Conservation (phyloP, 35 echinoderm and acorn worm genomes). For the Stichopus chloronotus region DNA sequence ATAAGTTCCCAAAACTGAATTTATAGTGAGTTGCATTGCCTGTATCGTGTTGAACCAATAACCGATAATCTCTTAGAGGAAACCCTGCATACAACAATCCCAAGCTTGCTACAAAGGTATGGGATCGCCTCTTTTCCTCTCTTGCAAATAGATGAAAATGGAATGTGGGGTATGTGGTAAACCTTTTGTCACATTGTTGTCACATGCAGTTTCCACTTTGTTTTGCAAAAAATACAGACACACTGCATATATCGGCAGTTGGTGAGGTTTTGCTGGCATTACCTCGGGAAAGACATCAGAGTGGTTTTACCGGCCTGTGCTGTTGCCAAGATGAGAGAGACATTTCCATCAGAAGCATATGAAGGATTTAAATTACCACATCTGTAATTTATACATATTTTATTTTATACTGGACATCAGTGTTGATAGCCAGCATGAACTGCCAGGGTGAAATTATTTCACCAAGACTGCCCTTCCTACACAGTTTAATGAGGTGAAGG, state of each 20-base stretch:
- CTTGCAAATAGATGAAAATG: too few relatives aligned
- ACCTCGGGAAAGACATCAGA: conserved; percentile 20
- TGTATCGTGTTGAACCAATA: too few relatives aligned
- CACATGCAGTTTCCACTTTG: not conserved
- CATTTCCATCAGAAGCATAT: conserved; percentile 5
- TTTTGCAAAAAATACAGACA: conserved; percentile 38
- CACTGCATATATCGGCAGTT: not conserved
- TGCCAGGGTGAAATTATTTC: conserved; percentile 26
- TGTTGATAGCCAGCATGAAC: conserved; percentile 6
- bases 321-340: not conserved
- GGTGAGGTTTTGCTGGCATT: conserved; percentile 19
- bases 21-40: too few relatives aligned
- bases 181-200: not conserved
- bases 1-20: too few relatives aligned
- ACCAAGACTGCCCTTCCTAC: not conserved
- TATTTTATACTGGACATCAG: too few relatives aligned
- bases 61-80: too few relatives aligned
- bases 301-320: conserved; percentile 21
- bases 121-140: too few relatives aligned
- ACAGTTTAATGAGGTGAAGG: conserved; percentile 4
- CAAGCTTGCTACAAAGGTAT: too few relatives aligned
- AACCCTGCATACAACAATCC: too few relatives aligned
- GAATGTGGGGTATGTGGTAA: not conserved
- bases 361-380: conserved; percentile 17
- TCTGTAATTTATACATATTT: too few relatives aligned